Percentiles rank a stretch among this genome's conserved stretches.
These are phyloP conservation scores for Anoplophora glabripennis DNA, from an alignment of 1,140 invertebrate species.

Conservation along the genomic window DNA sequence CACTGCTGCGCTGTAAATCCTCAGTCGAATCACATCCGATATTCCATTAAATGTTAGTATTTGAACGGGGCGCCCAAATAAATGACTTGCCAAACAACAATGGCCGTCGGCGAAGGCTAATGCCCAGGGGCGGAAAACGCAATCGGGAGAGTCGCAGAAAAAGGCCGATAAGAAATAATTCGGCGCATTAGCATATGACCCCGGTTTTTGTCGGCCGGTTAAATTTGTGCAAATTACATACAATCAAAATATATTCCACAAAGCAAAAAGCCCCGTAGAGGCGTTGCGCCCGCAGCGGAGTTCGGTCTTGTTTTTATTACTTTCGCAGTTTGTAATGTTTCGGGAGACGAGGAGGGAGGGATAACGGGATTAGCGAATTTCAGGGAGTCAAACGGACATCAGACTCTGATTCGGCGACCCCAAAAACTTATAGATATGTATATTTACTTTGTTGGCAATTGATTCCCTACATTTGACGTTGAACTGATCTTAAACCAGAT, in stretches of 20 bases:
- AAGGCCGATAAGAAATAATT: background rate
- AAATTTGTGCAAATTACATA: background rate
- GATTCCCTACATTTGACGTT: too few species aligned
- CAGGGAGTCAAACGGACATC: too few species aligned
- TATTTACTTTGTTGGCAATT: too few species aligned
- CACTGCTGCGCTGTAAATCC: constrained; percentile 19
- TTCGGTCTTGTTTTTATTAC: background rate
- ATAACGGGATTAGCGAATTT: background rate
- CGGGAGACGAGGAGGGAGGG: background rate
- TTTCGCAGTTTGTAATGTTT: background rate
- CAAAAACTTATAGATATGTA: too few species aligned
- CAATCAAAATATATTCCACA: background rate
- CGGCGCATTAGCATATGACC: background rate
- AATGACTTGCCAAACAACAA: constrained; percentile 28
- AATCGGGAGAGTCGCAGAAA: background rate
- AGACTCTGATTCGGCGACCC: too few species aligned
- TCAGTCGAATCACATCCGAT: constrained; percentile 29
- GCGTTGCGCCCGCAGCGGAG: background rate
- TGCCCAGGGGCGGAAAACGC: background rate
- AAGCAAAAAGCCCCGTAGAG: background rate
- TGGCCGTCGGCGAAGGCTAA: background rate
- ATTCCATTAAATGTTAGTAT: constrained; percentile 37
- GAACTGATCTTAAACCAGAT: too few species aligned
- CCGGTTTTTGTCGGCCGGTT: background rate
- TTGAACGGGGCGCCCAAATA: constrained; percentile 35